Evolutionary conservation across 2,113 vertebrate species (phyloP).

Genomic region (Boulengeromyrus knoepffleri): DNA sequence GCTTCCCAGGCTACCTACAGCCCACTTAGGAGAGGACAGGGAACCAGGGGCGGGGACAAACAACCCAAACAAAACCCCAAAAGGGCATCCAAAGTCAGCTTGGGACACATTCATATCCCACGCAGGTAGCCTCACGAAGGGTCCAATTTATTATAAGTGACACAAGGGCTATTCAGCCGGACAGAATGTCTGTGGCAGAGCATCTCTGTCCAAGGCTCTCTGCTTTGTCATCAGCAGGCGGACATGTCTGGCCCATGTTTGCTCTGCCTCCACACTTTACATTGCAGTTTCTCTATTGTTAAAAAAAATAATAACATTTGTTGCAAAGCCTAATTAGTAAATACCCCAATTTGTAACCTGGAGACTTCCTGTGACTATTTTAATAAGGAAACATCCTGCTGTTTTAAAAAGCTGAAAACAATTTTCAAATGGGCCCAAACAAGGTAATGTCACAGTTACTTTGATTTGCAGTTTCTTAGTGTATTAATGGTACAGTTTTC

Average conservation of each 20-base stretch:
- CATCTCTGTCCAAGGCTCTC: conserved; percentile 34
- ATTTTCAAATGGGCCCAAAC: neutral
- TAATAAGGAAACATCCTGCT: conserved; percentile 5
- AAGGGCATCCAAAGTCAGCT: conserved; percentile 45
- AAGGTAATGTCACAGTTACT: neutral
- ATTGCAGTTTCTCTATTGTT: conserved; percentile 25
- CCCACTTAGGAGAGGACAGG: conserved; percentile 49
- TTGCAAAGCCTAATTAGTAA: conserved; percentile 28
- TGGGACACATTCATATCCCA: conserved; percentile 51
- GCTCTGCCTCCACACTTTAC: conserved; percentile 15
- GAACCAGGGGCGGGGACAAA: conserved; percentile 27
- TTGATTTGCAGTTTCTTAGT: neutral
- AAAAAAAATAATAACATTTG: conserved; percentile 25
- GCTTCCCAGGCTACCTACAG: conserved; percentile 56
- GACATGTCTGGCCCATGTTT: conserved; percentile 31
- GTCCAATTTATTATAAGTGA: conserved; percentile 54
- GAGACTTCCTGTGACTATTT: neutral
- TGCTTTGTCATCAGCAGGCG: conserved; percentile 15
- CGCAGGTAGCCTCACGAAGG: conserved; percentile 51
- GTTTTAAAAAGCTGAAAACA: neutral
- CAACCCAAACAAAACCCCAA: conserved; percentile 39
- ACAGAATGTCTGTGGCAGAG: conserved; percentile 58
- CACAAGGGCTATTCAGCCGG: conserved; percentile 53
- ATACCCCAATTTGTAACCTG: neutral
- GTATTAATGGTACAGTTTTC: neutral